Percentiles rank a stretch among this genome's conserved stretches.
Evolutionary conservation across 2,888 invertebrate species (phyloP).

Genomic region (Hedya salicella): DNA sequence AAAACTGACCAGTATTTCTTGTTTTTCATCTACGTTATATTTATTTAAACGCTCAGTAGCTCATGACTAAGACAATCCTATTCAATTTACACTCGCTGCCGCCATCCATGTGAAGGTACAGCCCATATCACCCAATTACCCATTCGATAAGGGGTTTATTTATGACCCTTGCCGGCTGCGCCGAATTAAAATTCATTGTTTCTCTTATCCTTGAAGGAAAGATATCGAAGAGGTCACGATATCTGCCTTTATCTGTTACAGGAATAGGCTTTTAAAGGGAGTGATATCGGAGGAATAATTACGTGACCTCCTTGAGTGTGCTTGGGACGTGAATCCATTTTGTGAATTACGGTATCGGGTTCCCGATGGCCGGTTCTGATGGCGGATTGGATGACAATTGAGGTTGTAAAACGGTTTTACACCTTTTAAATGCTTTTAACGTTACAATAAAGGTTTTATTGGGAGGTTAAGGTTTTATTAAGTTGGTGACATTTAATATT

Average conservation of each 20-base stretch:
- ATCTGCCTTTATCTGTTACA: slow-evolving; percentile 81
- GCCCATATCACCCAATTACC: slow-evolving; percentile 82
- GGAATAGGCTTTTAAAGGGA: slow-evolving; percentile 82
- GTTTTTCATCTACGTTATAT: background rate
- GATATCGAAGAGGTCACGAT: slow-evolving; percentile 78
- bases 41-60: slow-evolving; percentile 53
- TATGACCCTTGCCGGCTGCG: slow-evolving; percentile 65
- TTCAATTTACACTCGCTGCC: slow-evolving; percentile 70
- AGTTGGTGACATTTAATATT: slow-evolving; percentile 41
- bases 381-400: slow-evolving; percentile 61
- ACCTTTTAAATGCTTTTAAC: slow-evolving; percentile 61
- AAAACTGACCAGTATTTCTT: background rate
- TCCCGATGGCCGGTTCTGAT: slow-evolving; percentile 61
- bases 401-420: slow-evolving; percentile 64
- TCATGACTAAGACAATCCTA: slow-evolving; percentile 57
- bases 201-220: slow-evolving; percentile 78
- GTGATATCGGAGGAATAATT: slow-evolving; percentile 70
- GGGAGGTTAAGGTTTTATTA: slow-evolving; percentile 48
- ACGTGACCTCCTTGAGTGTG: slow-evolving; percentile 71
- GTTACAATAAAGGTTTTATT: slow-evolving; percentile 57
- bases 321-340: slow-evolving; percentile 53
- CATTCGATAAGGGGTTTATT: slow-evolving; percentile 81
- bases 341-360: slow-evolving; percentile 60
- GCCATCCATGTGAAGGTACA: slow-evolving; percentile 67
- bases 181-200: slow-evolving; percentile 84